A percentile compares a stretch with the other conserved stretches of the same genome.
These are phyloP conservation scores for Protomyctophum bolini DNA, from an alignment of 2,113 vertebrate species.

Conservation along the genomic window DNA sequence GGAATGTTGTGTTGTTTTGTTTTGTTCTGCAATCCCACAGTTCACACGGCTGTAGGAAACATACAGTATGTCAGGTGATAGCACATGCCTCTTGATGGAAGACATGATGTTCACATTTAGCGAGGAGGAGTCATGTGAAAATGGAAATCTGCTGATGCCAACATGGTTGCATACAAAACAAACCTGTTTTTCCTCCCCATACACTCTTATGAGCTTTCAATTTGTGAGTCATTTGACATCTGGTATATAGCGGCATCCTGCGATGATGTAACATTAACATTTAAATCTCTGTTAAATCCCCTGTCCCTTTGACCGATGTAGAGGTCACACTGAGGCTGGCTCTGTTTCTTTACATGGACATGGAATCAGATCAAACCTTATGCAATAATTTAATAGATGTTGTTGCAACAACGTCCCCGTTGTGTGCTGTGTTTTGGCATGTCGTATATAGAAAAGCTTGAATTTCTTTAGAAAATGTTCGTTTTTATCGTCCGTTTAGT, in stretches of 20 bases:
- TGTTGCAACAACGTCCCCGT: background rate
- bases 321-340: background rate
- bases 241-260: background rate
- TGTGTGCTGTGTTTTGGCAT: background rate
- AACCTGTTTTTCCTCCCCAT: background rate
- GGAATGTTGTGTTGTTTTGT: too few relatives aligned
- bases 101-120: background rate
- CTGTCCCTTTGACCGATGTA: background rate
- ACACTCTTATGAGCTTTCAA: too few relatives aligned
- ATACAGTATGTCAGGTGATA: too few relatives aligned
- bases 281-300: background rate
- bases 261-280: background rate
- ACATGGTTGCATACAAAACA: background rate
- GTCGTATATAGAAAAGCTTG: background rate
- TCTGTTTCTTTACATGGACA: background rate
- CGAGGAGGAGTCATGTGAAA: background rate
- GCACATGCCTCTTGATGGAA: too few relatives aligned
- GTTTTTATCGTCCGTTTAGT: too few relatives aligned
- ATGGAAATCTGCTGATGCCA: background rate
- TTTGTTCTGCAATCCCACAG: too few relatives aligned
- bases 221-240: too few relatives aligned
- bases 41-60: too few relatives aligned
- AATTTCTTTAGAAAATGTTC: background rate
- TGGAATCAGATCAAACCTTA: slow-evolving; percentile 8
- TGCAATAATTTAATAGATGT: slow-evolving; percentile 7